Base-by-base conservation (phyloP, 2,113 vertebrate genomes). In the Falcunculus frontatus region DNA sequence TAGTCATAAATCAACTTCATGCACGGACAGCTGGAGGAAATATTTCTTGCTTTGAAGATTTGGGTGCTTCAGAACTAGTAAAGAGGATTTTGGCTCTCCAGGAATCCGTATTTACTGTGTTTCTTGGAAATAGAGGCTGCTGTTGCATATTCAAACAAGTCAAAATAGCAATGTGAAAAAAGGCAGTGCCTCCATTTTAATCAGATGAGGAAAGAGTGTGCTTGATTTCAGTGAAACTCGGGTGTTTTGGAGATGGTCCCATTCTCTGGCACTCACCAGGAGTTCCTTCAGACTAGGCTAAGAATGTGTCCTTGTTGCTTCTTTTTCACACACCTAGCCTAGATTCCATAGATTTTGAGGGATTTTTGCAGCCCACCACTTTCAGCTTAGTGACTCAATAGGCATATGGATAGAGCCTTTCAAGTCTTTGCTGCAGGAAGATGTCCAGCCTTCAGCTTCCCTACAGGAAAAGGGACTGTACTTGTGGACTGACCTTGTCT, bases 1-100 rank as follows among this genome's bases (percentile, higher is more conserved):
- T 95, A 95, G 95, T 93, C 96, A 98, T 98, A 98, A 98, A 98
- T 98, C 98, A 98, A 93, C 96, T 80, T 88, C 77, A 55, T 79
- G 87, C 89, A 84, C 63, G 90, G 84, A 86, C 84, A 92, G 89
- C 94, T 69, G 76, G 90, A 92, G 93, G 85, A 97, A 94, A 88
- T 84, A 82, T 85, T 95, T 95, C 75, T 90, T 91, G 76, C 83
- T 81, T 69, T 17, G 27, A 86, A 85, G 55, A 70, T 60, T 35
- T 85, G 26, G 22, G 80, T 39, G 10, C n/a, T 88, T 87, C 57
- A 91, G 47, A 90, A 85, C 32, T 32, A 29, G 67, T 33, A 78
- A 68, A 93, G 81, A 91, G 59, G 77, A 47, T 65, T 50, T 64
- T 42, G n/a, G 59, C 32, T 65, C 20, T 59, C 78, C 47, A 78